These are phyloP conservation scores for Iphiclides podalirius DNA, from an alignment of 2,888 invertebrate species.

Conservation along the genomic window DNA sequence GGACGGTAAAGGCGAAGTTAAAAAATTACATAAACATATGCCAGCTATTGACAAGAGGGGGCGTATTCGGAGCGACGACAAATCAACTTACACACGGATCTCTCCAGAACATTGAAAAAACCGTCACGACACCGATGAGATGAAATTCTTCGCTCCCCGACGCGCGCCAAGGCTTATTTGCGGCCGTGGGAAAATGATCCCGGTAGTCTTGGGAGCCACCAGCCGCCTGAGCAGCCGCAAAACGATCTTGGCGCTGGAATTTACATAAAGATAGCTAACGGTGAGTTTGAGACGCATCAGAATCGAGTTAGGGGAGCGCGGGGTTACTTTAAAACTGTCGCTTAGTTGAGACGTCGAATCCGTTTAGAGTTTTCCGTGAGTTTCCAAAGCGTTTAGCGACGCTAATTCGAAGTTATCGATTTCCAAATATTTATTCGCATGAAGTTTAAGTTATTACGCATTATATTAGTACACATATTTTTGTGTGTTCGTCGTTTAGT, in stretches of 20 bases:
- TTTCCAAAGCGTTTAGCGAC: conserved; percentile 28
- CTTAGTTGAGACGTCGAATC: conserved; percentile 75
- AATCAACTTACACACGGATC: conserved; percentile 56
- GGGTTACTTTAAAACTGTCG: conserved; percentile 77
- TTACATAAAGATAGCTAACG: conserved; percentile 72
- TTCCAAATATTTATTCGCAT: conserved; percentile 6
- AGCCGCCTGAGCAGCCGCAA: conserved; percentile 33
- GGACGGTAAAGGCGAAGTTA: not conserved
- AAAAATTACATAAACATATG: conserved; percentile 24
- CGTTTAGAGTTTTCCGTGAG: conserved; percentile 67
- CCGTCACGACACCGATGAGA: conserved; percentile 59
- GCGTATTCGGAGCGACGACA: conserved; percentile 34
- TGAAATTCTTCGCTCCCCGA: conserved; percentile 44
- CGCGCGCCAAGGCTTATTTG: conserved; percentile 35
- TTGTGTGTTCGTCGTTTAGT: too few relatives aligned
- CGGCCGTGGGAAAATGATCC: conserved; percentile 29
- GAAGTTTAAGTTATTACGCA: too few relatives aligned
- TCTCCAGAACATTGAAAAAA: conserved; percentile 52
- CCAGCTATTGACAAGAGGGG: conserved; percentile 29
- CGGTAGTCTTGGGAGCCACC: conserved; percentile 20
- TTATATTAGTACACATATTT: too few relatives aligned
- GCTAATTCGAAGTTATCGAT: conserved; percentile 22
- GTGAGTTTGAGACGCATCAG: conserved; percentile 63
- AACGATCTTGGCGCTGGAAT: conserved; percentile 54
- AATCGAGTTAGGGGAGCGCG: conserved; percentile 71